Percentiles rank a stretch among this genome's conserved stretches.
These are phyloP conservation scores for Gobionotothen gibberifrons DNA, from an alignment of 2,797 vertebrate genomes.

Conservation along the genomic window DNA sequence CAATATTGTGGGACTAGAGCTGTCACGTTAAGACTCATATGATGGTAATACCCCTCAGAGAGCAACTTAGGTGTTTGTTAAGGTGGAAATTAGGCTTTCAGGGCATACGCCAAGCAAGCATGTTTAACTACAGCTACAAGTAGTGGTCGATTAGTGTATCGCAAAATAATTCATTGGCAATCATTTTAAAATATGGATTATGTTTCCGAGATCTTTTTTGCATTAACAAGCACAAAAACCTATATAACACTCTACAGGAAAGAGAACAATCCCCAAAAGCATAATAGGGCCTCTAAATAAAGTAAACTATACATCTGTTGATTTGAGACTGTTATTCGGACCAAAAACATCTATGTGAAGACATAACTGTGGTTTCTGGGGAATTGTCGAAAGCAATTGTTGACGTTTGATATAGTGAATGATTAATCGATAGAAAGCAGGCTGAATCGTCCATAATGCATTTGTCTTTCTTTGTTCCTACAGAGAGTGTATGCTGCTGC, in stretches of 20 bases:
- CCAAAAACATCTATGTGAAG: not conserved
- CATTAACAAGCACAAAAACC: too few species aligned
- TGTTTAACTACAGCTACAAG: not conserved
- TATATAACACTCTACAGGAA: too few species aligned
- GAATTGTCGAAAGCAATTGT: too few species aligned
- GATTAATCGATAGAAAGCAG: not conserved
- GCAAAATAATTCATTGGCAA: not conserved
- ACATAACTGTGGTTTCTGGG: not conserved
- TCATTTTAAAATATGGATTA: too few species aligned
- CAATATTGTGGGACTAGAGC: conserved; percentile 21
- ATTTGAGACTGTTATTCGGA: not conserved
- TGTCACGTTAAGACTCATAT: conserved; percentile 20
- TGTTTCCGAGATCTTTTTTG: too few species aligned
- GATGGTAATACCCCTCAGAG: not conserved
- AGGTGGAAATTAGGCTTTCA: not conserved
- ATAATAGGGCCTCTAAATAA: too few species aligned
- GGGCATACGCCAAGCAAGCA: not conserved
- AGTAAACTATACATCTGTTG: not conserved
- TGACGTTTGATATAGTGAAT: not conserved
- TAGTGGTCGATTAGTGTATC: not conserved
- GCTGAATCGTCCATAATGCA: too few species aligned
- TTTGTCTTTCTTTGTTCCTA: too few species aligned
- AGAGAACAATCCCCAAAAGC: too few species aligned
- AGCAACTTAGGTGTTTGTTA: conserved; percentile 6
- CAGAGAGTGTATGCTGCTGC: too few species aligned